These are phyloP conservation scores for Seriola rivoliana DNA, from an alignment of 2,113 vertebrate genomes.

Conservation along the genomic window DNA sequence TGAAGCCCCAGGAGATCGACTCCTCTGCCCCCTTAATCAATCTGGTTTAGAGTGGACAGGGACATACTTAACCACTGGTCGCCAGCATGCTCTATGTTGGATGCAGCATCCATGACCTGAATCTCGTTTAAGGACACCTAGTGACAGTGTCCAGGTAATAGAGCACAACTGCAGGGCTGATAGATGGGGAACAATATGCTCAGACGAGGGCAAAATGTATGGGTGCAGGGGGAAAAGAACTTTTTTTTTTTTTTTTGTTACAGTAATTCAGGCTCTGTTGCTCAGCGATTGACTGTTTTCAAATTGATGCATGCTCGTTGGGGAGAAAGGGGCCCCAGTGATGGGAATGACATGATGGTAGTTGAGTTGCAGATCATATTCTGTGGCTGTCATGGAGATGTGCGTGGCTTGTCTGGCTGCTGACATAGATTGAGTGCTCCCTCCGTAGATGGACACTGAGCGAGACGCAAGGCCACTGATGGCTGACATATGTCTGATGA, in stretches of 20 bases:
- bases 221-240: conserved; percentile 17
- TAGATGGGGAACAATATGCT: conserved; percentile 35
- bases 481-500: conserved; percentile 79
- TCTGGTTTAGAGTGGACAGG: conserved; percentile 57
- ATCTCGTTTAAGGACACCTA: conserved; percentile 48
- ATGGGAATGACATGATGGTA: conserved; percentile 69
- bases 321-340: conserved; percentile 58
- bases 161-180: conserved; percentile 32
- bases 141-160: conserved; percentile 26
- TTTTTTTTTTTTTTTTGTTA: conserved; percentile 56
- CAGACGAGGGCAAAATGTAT: conserved; percentile 39
- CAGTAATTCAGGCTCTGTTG: conserved; percentile 63
- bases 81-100: conserved; percentile 44
- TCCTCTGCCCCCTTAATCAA: conserved; percentile 59
- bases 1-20: conserved; percentile 43
- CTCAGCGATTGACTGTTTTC: conserved; percentile 64
- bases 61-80: conserved; percentile 48
- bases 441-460: conserved; percentile 72
- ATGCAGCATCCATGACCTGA: conserved; percentile 51
- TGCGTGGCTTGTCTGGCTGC: conserved; percentile 69
- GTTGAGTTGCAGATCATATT: conserved; percentile 82
- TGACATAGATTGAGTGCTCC: conserved; percentile 83
- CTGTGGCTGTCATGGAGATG: conserved; percentile 74
- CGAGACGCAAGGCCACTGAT: conserved; percentile 79
- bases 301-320: conserved; percentile 66